Evolutionary conservation across 2,888 invertebrate species (phyloP), one percentile per base, ranked within the genome.

Genomic region (Ctenicera cuprea): DNA sequence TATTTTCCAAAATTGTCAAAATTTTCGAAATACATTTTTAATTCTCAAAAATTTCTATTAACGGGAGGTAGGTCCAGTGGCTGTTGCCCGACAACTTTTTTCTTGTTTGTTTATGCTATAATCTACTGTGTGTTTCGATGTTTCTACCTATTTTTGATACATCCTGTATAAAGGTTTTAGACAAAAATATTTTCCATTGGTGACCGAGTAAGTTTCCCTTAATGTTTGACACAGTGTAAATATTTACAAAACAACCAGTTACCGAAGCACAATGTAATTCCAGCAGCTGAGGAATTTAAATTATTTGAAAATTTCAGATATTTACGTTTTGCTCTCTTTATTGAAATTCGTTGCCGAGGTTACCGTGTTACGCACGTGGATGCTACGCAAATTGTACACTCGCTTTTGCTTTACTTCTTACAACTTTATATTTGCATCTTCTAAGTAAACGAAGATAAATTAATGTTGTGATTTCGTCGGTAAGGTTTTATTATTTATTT

Each of bases 271-370:
- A 8, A 12, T 12, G 16, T 57, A 57, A 38, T 20, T 30, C 38
- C 22, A 38, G 18, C 38, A 38, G 2, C 38, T 38, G 20, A 59
- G 33, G 59, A 59, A 59, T 59, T 59, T 41, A 18, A 59, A 57
- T 57, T 16, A 57, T 57, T 57, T 26, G 14, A 20, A 16, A 57
- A 16, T 57, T 38, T 38, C 22, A 7, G 20, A 59, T 59, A 38
- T 59, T 59, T 59, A 20, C 59, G 5, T 37, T 59, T 38, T 59
- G 20, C 20, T 37, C 59, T 59, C 38, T 59, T 59, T 59, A 38
- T 38, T 59, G 38, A 38, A 59, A 59, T 18, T 9, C 14, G 38
- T 59, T 59, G 5, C 18, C n/a, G 14, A 33, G 18, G 57, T 38
- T 33, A 59, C 37, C 2, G 1, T 4, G 8, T 4, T 14, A 54